These are phyloP conservation scores for Choristoneura rosaceana DNA, from an alignment of 2,888 invertebrate genomes.

Conservation along the genomic window DNA sequence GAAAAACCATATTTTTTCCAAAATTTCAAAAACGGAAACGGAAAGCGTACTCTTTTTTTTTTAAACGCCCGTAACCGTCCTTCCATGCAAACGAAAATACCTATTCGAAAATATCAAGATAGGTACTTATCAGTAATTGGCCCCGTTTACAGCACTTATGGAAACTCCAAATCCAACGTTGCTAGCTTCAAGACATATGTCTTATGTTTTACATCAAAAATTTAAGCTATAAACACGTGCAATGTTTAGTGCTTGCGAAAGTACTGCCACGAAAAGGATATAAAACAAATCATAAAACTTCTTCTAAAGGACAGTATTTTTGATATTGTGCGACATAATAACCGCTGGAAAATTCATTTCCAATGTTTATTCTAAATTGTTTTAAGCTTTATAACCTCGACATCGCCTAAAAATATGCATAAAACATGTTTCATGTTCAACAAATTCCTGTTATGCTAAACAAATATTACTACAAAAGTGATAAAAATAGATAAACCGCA, in stretches of 20 bases:
- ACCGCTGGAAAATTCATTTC: background rate
- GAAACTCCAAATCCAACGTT: background rate
- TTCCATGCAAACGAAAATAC: too few relatives aligned
- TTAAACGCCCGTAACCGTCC: too few relatives aligned
- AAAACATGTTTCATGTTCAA: background rate
- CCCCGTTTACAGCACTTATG: background rate
- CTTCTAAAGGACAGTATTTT: conserved; percentile 1
- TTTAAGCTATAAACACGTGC: conserved; percentile 5
- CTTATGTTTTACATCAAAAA: background rate
- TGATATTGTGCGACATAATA: conserved; percentile 5
- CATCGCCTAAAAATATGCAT: too few relatives aligned
- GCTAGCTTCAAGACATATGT: background rate
- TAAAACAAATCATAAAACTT: conserved; percentile 1
- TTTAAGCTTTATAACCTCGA: too few relatives aligned
- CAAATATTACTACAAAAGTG: background rate
- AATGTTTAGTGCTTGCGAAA: conserved; percentile 9
- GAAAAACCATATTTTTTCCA: too few relatives aligned
- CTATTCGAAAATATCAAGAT: too few relatives aligned
- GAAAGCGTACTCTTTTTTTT: too few relatives aligned
- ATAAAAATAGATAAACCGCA: background rate
- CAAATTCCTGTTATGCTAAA: background rate
- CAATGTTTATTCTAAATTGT: too few relatives aligned
- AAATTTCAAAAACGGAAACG: too few relatives aligned
- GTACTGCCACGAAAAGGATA: background rate
- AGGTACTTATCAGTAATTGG: too few relatives aligned